phyloP scores from a whole-genome alignment of 37 sponge, comb jelly and placozoan genomes.

The Dysidea cf. avara region DNA sequence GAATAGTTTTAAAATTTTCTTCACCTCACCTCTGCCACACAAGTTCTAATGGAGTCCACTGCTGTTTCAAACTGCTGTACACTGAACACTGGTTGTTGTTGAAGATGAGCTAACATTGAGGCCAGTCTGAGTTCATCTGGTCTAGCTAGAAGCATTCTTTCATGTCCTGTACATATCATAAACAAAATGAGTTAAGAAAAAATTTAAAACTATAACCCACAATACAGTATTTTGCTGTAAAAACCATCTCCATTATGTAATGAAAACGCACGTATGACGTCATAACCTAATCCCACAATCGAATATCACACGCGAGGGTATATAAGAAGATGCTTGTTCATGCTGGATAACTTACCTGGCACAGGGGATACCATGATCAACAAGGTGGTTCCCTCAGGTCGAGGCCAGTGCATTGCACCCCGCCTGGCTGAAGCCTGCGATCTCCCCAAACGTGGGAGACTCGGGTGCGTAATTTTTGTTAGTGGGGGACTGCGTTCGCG shows the following conservation, averaged over 20 bases:
- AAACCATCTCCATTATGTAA: too few species aligned
- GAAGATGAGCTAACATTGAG: conserved; percentile 47
- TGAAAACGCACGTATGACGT: too few species aligned
- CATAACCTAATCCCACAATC: conserved; percentile 12
- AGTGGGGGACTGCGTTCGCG: conserved; percentile 98
- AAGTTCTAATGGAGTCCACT: conserved; percentile 54
- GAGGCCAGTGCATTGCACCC: conserved; percentile 94
- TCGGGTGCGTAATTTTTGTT: conserved; percentile 97
- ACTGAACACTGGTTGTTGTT: conserved; percentile 48
- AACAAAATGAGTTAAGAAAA: too few species aligned
- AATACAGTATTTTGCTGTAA: too few species aligned
- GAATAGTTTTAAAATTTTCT: not conserved
- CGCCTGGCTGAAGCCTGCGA: conserved; percentile 94
- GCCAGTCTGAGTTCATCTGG: conserved; percentile 50
- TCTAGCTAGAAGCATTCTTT: conserved; percentile 3
- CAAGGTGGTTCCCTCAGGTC: conserved; percentile 87
- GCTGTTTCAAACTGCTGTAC: conserved; percentile 68
- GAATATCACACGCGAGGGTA: not conserved
- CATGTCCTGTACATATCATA: too few species aligned
- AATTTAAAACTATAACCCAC: too few species aligned
- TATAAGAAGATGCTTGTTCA: not conserved
- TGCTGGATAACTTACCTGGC: conserved; percentile 93
- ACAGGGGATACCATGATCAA: conserved; percentile 92
- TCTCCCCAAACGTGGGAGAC: conserved; percentile 96
- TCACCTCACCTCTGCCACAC: conserved; percentile 66